These are phyloP conservation scores for Muschampia staudingeri DNA, from an alignment of 2,888 invertebrate species.

Conservation along the genomic window DNA sequence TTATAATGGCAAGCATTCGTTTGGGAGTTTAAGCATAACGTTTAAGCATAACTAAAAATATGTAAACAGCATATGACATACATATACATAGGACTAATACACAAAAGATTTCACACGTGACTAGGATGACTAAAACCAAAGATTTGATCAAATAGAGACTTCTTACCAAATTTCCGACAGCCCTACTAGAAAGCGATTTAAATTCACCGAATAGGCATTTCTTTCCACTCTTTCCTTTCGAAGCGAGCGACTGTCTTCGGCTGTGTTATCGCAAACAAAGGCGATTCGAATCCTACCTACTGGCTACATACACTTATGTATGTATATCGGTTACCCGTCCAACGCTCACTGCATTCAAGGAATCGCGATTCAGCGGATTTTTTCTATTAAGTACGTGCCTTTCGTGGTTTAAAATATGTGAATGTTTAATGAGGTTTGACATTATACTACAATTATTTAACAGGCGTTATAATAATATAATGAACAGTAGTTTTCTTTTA, in stretches of 20 bases:
- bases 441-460: too few relatives aligned
- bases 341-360: background rate
- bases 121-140: too few relatives aligned
- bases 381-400: background rate
- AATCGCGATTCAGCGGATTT: background rate
- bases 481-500: too few relatives aligned
- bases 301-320: background rate
- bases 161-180: conserved; percentile 13
- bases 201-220: conserved; percentile 32
- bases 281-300: conserved; percentile 8
- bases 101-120: too few relatives aligned
- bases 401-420: background rate
- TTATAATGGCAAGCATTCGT: too few relatives aligned
- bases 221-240: conserved; percentile 9
- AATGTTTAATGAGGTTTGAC: background rate
- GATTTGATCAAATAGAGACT: background rate
- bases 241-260: conserved; percentile 30
- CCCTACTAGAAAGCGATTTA: conserved; percentile 48
- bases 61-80: too few relatives aligned
- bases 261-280: conserved; percentile 32
- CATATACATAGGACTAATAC: too few relatives aligned
- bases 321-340: background rate
- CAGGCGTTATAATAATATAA: too few relatives aligned
- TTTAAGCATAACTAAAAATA: too few relatives aligned
- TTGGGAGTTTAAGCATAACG: too few relatives aligned